phyloP scores from a whole-genome alignment of 2,113 vertebrate genomes.

The Perca flavescens region DNA sequence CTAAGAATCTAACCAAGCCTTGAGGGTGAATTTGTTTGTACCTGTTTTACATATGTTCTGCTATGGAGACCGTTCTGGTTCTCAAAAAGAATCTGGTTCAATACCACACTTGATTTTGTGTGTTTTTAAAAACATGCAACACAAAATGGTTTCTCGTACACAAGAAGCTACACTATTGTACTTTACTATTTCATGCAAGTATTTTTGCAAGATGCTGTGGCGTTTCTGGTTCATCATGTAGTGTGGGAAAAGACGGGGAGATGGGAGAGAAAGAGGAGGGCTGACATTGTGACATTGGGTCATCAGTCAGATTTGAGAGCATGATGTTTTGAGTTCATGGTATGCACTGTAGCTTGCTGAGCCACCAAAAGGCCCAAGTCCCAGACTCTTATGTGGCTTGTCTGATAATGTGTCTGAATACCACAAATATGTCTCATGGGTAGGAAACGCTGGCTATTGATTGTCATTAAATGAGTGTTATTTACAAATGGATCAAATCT shows the following conservation, averaged over 20 bases:
- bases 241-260: not conserved
- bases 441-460: not conserved
- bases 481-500: not conserved
- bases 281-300: constrained; percentile 36
- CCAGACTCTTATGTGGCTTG: constrained; percentile 16
- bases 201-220: not conserved
- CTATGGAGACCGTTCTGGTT: not conserved
- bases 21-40: too few relatives aligned
- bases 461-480: not conserved
- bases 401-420: constrained; percentile 14
- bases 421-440: not conserved
- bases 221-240: not conserved
- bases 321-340: constrained; percentile 27
- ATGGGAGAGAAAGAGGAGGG: constrained; percentile 14
- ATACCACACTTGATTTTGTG: not conserved
- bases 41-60: not conserved
- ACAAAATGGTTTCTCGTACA: not conserved
- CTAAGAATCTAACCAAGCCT: not conserved
- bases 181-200: not conserved
- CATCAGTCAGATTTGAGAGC: constrained; percentile 40
- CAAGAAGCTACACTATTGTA: too few relatives aligned
- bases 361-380: constrained; percentile 26
- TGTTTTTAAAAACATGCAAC: not conserved
- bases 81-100: not conserved
- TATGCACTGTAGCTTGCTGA: constrained; percentile 13